A percentile compares a stretch with the other conserved stretches of the same genome.
Evolutionary conservation across 2,113 vertebrate genomes (phyloP).

Genomic region (Leiothrix lutea): DNA sequence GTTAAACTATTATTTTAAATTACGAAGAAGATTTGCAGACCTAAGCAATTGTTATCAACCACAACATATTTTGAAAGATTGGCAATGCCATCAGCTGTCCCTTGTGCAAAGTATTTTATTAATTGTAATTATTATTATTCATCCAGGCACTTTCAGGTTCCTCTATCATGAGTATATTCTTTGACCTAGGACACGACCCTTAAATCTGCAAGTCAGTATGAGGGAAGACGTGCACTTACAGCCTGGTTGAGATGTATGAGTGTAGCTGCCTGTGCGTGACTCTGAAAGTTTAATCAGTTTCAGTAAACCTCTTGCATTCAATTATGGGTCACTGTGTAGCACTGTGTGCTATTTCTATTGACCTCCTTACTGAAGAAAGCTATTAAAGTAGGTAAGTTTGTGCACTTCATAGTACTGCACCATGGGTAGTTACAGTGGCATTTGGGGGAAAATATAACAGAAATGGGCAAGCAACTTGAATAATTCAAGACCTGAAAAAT

Average conservation of each 20-base stretch:
- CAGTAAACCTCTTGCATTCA: slow-evolving; percentile 43
- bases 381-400: not conserved
- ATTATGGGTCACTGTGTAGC: slow-evolving; percentile 9
- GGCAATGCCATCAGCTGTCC: not conserved
- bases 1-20: not conserved
- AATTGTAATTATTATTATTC: slow-evolving; percentile 23
- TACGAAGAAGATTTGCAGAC: not conserved
- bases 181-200: slow-evolving; percentile 24
- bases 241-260: slow-evolving; percentile 17
- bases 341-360: not conserved
- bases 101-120: not conserved
- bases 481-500: not conserved
- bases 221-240: slow-evolving; percentile 12
- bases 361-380: slow-evolving; percentile 17
- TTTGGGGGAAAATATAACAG: not conserved
- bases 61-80: not conserved
- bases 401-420: not conserved
- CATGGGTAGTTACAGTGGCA: not conserved
- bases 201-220: slow-evolving; percentile 49
- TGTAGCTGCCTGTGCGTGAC: not conserved
- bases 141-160: not conserved
- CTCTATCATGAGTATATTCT: slow-evolving; percentile 11
- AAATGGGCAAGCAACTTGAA: not conserved
- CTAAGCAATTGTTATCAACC: not conserved
- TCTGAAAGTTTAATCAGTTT: slow-evolving; percentile 58